Percentiles rank a stretch among this genome's conserved stretches.
phyloP scores from a whole-genome alignment of 2,797 vertebrate genomes.

The Poeciliopsis infans region DNA sequence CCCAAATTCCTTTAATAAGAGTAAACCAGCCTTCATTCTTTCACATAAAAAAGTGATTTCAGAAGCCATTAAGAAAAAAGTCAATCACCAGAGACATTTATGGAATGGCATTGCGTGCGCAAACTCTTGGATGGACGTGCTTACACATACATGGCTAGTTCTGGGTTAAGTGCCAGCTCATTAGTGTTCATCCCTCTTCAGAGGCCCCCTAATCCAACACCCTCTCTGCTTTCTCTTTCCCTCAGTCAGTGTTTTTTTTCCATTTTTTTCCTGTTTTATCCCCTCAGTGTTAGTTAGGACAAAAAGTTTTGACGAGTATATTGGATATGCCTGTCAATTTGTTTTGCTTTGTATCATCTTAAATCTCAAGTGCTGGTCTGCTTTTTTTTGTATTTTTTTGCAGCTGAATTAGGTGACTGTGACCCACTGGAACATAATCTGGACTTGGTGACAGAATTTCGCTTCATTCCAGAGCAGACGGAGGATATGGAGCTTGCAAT shows the following conservation, averaged over 20 bases:
- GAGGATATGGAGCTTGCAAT: slow-evolving; percentile 92
- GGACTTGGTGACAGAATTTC: slow-evolving; percentile 96
- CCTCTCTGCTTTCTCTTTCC: slow-evolving; percentile 52
- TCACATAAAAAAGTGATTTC: slow-evolving; percentile 14
- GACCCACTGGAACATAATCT: slow-evolving; percentile 90
- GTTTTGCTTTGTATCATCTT: not conserved
- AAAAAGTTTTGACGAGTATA: not conserved
- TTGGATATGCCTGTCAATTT: not conserved
- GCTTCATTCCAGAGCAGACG: slow-evolving; percentile 91
- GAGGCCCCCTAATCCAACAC: slow-evolving; percentile 75
- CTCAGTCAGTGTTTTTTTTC: slow-evolving; percentile 30
- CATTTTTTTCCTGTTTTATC: slow-evolving; percentile 6
- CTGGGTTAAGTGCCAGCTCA: slow-evolving; percentile 75
- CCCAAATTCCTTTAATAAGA: not conserved
- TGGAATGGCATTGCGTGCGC: slow-evolving; percentile 56
- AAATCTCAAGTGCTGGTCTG: not conserved
- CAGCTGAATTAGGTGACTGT: slow-evolving; percentile 95
- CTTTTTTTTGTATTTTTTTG: slow-evolving; percentile 21
- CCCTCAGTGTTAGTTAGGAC: slow-evolving; percentile 21
- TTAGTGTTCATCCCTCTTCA: slow-evolving; percentile 68
- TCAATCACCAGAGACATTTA: slow-evolving; percentile 40
- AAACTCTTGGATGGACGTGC: slow-evolving; percentile 28
- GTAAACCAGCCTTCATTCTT: not conserved
- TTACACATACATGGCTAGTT: slow-evolving; percentile 45
- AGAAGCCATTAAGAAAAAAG: slow-evolving; percentile 22